Percentiles rank a stretch among this genome's conserved stretches.
phyloP scores from a whole-genome alignment of 2,888 invertebrate species.

The Ichneumoninae sp. region DNA sequence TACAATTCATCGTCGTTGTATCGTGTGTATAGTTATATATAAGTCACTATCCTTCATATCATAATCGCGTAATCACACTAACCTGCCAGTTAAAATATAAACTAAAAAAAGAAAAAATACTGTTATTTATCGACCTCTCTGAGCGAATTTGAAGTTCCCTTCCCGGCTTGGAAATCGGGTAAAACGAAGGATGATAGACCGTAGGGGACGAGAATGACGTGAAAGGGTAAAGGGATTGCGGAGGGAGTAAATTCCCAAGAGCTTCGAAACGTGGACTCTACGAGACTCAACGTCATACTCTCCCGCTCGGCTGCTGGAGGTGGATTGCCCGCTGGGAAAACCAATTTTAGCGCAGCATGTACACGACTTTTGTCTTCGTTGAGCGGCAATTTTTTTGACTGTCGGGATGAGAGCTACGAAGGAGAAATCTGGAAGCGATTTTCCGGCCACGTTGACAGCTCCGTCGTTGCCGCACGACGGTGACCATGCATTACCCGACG shows the following conservation, averaged over 20 bases:
- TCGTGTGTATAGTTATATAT: too few relatives aligned
- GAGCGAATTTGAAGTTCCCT: constrained; percentile 4
- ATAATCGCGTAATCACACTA: too few relatives aligned
- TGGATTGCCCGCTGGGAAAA: constrained; percentile 38
- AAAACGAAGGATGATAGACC: neutral
- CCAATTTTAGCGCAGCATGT: constrained; percentile 50
- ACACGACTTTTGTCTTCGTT: constrained; percentile 23
- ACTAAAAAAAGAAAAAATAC: neutral
- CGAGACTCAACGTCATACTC: constrained; percentile 40
- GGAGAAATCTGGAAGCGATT: constrained; percentile 57
- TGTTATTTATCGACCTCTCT: neutral
- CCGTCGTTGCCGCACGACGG: neutral
- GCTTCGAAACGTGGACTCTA: constrained; percentile 23
- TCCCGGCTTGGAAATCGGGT: neutral
- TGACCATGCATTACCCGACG: constrained; percentile 15
- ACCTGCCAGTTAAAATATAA: neutral
- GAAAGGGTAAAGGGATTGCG: constrained; percentile 24
- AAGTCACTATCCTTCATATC: too few relatives aligned
- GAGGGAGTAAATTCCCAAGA: constrained; percentile 23
- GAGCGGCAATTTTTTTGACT: constrained; percentile 42
- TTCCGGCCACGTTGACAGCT: constrained; percentile 41
- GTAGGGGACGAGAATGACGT: neutral
- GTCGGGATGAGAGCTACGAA: neutral
- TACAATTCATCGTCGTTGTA: too few relatives aligned
- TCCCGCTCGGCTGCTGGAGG: constrained; percentile 7